Conservation (phyloP, 2,888 invertebrate genomes). For the Myathropa florea region DNA sequence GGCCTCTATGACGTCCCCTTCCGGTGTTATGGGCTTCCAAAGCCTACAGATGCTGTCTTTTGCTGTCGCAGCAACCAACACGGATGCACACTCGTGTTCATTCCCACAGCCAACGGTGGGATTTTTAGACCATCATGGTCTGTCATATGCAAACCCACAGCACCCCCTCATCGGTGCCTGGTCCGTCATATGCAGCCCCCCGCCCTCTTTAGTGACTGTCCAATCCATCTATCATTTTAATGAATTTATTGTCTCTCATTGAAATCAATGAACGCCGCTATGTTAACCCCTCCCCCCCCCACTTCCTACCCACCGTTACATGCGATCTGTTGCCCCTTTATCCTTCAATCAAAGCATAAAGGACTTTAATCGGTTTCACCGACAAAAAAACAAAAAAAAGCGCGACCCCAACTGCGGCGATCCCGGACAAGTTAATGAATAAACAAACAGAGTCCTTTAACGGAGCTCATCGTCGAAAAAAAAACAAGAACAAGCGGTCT, state of each 20-base stretch:
- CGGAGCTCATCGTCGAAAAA: conserved; percentile 24
- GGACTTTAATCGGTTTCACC: conserved; percentile 51
- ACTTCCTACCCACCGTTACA: not conserved
- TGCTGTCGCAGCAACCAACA: no score
- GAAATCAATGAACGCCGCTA: conserved; percentile 54
- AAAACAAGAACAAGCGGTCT: not conserved
- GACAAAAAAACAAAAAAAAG: conserved; percentile 3
- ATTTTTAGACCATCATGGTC: no score
- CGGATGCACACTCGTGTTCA: no score
- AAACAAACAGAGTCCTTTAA: conserved; percentile 61
- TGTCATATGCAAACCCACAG: no score
- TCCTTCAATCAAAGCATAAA: conserved; percentile 66
- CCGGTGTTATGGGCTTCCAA: no score
- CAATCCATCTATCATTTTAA: conserved; percentile 81
- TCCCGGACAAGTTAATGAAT: conserved; percentile 60
- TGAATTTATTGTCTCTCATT: conserved; percentile 78
- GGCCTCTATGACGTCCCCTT: no score
- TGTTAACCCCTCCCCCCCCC: not conserved
- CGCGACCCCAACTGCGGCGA: not conserved
- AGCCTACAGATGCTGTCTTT: no score
- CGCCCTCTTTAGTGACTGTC: conserved; percentile 70
- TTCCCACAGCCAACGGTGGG: no score
- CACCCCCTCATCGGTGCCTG: no score
- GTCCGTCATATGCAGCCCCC: not conserved
- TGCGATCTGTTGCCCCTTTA: conserved; percentile 35